Evolutionary conservation across 2,797 vertebrate species (phyloP).

Genomic region (Cetoscarus ocellatus): DNA sequence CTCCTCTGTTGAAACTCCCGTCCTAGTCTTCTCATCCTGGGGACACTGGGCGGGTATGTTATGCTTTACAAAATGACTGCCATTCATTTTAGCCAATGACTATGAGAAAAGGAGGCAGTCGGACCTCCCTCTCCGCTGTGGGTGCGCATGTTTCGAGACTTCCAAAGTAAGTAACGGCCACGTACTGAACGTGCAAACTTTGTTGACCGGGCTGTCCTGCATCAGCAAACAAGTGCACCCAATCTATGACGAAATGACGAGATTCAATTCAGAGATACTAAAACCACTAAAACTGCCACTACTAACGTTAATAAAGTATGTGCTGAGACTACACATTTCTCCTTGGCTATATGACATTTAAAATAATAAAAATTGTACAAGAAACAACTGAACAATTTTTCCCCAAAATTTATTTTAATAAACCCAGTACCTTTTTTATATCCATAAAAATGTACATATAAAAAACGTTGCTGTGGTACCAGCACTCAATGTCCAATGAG

Average conservation of each 20-base stretch:
- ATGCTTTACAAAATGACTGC: conserved; percentile 58
- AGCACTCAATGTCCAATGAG: no score
- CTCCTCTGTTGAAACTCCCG: conserved; percentile 52
- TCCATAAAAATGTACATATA: no score
- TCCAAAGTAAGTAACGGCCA: rapidly evolving
- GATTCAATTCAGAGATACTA: neutral
- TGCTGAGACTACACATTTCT: no score
- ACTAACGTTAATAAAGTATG: no score
- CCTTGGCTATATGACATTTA: no score
- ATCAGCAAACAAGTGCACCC: neutral
- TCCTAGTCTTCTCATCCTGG: conserved; percentile 64
- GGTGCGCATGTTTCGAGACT: conserved; percentile 9
- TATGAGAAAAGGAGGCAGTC: rapidly evolving
- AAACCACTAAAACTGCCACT: no score
- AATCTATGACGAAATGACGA: neutral
- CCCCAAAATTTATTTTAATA: no score
- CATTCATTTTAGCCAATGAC: conserved; percentile 41
- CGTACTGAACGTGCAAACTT: rapidly evolving
- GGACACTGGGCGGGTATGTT: conserved; percentile 75
- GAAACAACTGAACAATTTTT: no score
- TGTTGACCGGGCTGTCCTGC: neutral
- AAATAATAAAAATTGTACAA: no score
- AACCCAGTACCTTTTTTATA: no score
- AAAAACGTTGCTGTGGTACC: no score
- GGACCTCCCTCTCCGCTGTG: conserved; percentile 21